Evolutionary conservation across 1,140 invertebrate species (phyloP).

Genomic region (Papilio dardanus): DNA sequence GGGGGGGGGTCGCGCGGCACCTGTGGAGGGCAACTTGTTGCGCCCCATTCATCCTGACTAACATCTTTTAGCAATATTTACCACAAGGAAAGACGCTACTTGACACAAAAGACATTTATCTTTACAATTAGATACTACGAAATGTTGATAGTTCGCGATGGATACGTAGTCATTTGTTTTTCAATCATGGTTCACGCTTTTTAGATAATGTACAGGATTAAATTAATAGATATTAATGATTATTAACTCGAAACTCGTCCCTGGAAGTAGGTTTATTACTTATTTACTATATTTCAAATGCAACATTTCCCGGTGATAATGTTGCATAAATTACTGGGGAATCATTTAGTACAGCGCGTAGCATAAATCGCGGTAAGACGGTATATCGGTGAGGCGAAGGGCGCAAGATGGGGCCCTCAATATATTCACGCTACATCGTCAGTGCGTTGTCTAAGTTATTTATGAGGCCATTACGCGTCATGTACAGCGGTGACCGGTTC

Average conservation of each 20-base stretch:
- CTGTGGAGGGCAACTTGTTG: constrained; percentile 38
- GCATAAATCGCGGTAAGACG: neutral
- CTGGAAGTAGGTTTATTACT: neutral
- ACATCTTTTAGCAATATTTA: constrained; percentile 34
- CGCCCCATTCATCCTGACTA: constrained; percentile 24
- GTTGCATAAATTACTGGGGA: neutral
- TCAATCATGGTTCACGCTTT: neutral
- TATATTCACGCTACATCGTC: constrained; percentile 40
- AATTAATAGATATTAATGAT: neutral
- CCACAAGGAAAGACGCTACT: neutral
- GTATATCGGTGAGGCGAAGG: constrained; percentile 27
- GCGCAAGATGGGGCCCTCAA: constrained; percentile 35
- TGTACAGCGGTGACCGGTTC: constrained; percentile 36
- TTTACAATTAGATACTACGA: neutral
- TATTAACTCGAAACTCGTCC: neutral
- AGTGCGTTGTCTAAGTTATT: constrained; percentile 47
- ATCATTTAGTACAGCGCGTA: constrained; percentile 8
- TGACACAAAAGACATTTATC: constrained; percentile 4
- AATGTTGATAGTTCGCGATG: neutral
- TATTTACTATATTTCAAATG: neutral
- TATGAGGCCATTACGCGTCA: constrained; percentile 48
- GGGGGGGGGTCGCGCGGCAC: constrained; percentile 15
- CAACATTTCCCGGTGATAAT: neutral
- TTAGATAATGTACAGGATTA: neutral
- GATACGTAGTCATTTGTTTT: neutral